A percentile compares a stretch with the other conserved stretches of the same genome.
phyloP scores from a whole-genome alignment of 2,888 invertebrate species.

The Leucoma salicis region DNA sequence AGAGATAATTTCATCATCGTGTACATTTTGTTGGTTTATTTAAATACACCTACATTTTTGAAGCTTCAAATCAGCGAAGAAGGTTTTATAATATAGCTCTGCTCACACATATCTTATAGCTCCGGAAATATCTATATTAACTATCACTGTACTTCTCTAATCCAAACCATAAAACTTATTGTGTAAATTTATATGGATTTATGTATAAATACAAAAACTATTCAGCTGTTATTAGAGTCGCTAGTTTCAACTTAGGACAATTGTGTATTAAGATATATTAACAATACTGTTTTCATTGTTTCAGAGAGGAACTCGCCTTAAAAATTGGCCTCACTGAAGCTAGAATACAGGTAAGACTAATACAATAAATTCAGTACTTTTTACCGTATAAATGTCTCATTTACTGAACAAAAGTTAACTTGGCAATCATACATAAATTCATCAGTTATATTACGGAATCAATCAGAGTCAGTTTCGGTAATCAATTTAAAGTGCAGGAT shows the following conservation, averaged over 20 bases:
- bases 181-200: background rate
- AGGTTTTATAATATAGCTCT: no score
- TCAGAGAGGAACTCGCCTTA: conserved; percentile 95
- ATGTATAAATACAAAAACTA: background rate
- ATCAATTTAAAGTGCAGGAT: conserved; percentile 32
- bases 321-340: conserved; percentile 97
- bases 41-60: no score
- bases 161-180: no score
- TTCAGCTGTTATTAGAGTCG: background rate
- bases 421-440: conserved; percentile 23
- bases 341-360: conserved; percentile 91
- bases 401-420: conserved; percentile 12
- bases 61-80: no score
- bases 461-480: conserved; percentile 24
- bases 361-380: conserved; percentile 10
- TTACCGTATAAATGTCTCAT: background rate
- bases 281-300: conserved; percentile 66
- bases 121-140: no score
- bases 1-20: no score
- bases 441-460: conserved; percentile 26
- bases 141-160: no score
- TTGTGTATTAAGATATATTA: conserved; percentile 7
- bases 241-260: background rate
- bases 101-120: no score
- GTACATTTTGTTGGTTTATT: no score